Evolutionary conservation across 2,888 invertebrate genomes (phyloP).

Genomic region (Cyrtodaria siliqua): DNA sequence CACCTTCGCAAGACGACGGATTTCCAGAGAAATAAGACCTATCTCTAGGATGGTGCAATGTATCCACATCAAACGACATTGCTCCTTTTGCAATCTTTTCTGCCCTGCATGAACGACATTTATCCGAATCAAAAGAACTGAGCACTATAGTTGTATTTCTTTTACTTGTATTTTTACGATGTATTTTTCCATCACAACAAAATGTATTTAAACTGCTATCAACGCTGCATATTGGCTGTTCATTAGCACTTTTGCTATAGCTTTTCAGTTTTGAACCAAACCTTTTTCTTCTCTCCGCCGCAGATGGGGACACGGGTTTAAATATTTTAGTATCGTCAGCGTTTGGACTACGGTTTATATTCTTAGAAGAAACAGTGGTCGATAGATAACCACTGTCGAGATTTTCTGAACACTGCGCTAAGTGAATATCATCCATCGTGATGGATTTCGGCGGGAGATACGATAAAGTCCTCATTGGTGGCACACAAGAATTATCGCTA

Average conservation of each 20-base stretch:
- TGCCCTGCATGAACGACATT: constrained; percentile 1
- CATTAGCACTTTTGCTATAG: constrained; percentile 32
- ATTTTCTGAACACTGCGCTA: neutral
- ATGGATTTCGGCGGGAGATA: too few relatives aligned
- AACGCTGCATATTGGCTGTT: neutral
- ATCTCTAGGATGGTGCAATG: too few relatives aligned
- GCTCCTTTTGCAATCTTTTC: neutral
- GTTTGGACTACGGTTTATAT: constrained; percentile 7
- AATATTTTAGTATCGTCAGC: neutral
- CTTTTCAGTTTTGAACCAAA: constrained; percentile 53
- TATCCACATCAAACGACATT: constrained; percentile 1
- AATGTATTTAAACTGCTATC: too few relatives aligned
- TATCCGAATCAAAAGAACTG: constrained; percentile 33
- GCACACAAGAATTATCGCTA: constrained; percentile 15
- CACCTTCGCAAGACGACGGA: neutral
- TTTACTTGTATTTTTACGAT: neutral
- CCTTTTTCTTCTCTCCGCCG: constrained; percentile 34
- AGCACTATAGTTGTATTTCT: neutral
- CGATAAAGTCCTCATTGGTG: too few relatives aligned
- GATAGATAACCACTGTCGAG: constrained; percentile 60
- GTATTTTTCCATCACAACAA: too few relatives aligned
- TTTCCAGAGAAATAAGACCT: too few relatives aligned
- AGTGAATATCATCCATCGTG: too few relatives aligned
- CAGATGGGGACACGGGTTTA: constrained; percentile 2
- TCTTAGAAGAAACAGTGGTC: constrained; percentile 28